These are phyloP conservation scores for Calidris pugnax DNA, from an alignment of 2,113 vertebrate genomes.

Conservation along the genomic window DNA sequence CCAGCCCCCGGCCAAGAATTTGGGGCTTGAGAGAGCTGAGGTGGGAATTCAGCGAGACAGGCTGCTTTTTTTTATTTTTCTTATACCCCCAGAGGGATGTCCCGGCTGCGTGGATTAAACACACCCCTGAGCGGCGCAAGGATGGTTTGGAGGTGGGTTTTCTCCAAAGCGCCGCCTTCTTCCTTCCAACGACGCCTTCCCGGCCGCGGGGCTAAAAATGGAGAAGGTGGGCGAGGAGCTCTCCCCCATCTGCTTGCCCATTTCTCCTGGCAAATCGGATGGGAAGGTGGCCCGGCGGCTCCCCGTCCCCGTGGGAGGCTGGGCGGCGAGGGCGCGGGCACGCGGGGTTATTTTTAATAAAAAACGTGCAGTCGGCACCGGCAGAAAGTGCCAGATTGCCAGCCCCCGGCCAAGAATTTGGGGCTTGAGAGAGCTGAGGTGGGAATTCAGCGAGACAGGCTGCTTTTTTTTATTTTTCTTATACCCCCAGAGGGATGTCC, in stretches of 20 bases:
- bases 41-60: not conserved
- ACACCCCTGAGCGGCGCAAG: not conserved
- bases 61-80: not conserved
- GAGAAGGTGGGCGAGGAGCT: not conserved
- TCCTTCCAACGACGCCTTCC: slow-evolving; percentile 11
- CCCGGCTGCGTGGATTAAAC: not conserved
- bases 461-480: not conserved
- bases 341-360: not conserved
- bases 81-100: not conserved
- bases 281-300: not conserved
- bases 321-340: not conserved
- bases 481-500: not conserved
- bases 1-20: not conserved
- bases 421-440: not conserved
- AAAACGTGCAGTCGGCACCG: not conserved
- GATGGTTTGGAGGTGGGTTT: slow-evolving; percentile 21
- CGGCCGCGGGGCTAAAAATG: slow-evolving; percentile 4
- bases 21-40: not conserved
- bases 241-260: not conserved
- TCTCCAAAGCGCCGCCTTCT: not conserved
- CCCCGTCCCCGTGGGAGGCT: not conserved
- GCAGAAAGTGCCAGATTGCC: slow-evolving; percentile 45
- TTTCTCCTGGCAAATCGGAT: not conserved
- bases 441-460: not conserved
- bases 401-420: not conserved